Conservation (phyloP, 1,140 invertebrate genomes). For the Zaprionus kolodkinae region DNA sequence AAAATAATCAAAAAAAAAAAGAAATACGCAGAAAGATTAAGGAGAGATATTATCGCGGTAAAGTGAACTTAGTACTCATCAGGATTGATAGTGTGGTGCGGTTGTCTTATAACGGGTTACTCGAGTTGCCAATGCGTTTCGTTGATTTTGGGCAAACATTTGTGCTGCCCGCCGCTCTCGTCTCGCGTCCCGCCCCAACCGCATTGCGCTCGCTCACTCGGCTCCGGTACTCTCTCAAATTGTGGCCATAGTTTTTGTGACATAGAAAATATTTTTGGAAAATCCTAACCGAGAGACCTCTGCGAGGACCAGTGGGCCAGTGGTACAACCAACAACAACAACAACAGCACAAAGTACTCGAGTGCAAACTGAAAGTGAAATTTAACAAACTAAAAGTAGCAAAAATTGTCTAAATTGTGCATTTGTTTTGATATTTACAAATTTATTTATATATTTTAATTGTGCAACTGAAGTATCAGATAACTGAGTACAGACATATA, state of each 20-base stretch:
- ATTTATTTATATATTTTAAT: conserved; percentile 20
- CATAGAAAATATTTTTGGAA: conserved; percentile 49
- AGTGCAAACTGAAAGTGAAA: conserved; percentile 13
- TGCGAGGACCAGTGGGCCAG: conserved; percentile 5
- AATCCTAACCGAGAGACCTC: neutral
- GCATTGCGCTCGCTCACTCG: conserved; percentile 6
- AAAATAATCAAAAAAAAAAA: neutral
- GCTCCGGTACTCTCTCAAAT: conserved; percentile 31
- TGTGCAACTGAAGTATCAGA: conserved; percentile 12
- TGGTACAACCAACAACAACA: neutral
- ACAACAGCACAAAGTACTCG: neutral
- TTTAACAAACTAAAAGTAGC: conserved; percentile 16
- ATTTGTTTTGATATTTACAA: conserved; percentile 9
- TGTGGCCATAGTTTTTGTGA: conserved; percentile 38
- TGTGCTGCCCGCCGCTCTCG: conserved; percentile 26
- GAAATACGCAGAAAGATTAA: neutral
- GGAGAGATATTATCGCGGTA: neutral
- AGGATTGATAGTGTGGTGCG: conserved; percentile 2
- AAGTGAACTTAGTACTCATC: neutral
- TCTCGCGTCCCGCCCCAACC: conserved; percentile 16
- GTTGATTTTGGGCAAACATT: conserved; percentile 38
- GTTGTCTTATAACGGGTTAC: conserved; percentile 12
- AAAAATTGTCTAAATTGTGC: conserved; percentile 17
- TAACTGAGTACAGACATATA: neutral
- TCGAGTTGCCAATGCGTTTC: conserved; percentile 38